Evolutionary conservation across 2,113 vertebrate genomes (phyloP).

Genomic region (Ictidomys tridecemlineatus): DNA sequence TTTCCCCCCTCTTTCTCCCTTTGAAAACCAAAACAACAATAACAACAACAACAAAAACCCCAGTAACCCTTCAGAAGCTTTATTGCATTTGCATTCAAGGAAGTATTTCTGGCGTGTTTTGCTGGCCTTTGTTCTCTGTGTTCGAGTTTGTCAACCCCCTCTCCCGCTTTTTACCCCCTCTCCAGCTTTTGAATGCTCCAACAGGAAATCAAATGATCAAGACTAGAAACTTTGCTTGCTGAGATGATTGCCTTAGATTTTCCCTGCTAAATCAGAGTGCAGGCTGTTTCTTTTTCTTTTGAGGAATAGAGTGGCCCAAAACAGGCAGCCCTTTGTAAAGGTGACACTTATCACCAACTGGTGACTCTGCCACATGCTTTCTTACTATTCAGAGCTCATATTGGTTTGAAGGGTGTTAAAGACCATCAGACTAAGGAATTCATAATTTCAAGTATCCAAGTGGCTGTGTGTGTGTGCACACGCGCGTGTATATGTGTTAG

Average conservation of each 20-base stretch:
- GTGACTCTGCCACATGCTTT: conserved; percentile 20
- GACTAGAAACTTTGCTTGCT: conserved; percentile 46
- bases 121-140: conserved; percentile 52
- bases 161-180: neutral
- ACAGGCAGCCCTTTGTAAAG: conserved; percentile 69
- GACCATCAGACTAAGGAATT: conserved; percentile 34
- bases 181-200: neutral
- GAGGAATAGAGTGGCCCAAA: conserved; percentile 21
- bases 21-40: conserved; percentile 74
- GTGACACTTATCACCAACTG: conserved; percentile 62
- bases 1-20: conserved; percentile 44
- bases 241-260: conserved; percentile 60
- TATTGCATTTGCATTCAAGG: conserved; percentile 84
- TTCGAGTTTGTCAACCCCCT: neutral
- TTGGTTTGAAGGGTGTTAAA: conserved; percentile 56
- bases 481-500: neutral
- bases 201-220: conserved; percentile 61
- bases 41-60: conserved; percentile 43
- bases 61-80: conserved; percentile 73
- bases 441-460: conserved; percentile 15
- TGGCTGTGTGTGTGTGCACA: neutral
- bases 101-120: conserved; percentile 55
- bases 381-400: neutral
- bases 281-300: conserved; percentile 33
- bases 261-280: conserved; percentile 18